Base-by-base conservation (phyloP, 2,797 vertebrate genomes). In the Trachurus trachurus region DNA sequence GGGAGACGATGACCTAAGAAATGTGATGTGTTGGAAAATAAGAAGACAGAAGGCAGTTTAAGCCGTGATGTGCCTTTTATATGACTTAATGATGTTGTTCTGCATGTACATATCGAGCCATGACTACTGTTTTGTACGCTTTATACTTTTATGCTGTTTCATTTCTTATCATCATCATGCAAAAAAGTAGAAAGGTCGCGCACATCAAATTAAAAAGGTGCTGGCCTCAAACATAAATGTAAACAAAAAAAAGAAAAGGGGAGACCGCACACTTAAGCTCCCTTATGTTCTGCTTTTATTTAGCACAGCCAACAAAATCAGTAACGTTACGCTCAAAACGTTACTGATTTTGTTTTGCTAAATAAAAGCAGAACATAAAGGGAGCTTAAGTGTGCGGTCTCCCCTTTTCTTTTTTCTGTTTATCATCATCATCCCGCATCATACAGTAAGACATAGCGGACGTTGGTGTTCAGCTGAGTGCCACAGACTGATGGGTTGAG, bases 41-140 rank as follows among this genome's bases (percentile, higher is more conserved):
- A 74, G 42, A 67, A 42, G 60, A 66, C 52, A 49, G 40, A 26
- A 68, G 50, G 44, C 22, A 44, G 57, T 56, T 74, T n/a, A 73
- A 78, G 66, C 66, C 74, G 4, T 15, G 4, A 58, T 63, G 81
- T 81, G 71, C 63, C 75, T 87, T 85, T 83, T 80, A 15, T 47
- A 54, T 72, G 31, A 67, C 21, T 8, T 63, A 11, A 34, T 58
- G 29, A 69, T 64, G 60, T 34, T 68, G 21, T 62, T 71, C 15
- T 82, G 37, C 39, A 15, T 89, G 78, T 91, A 87, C 70, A 89
- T 67, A 85, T 59, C 80, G 70, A 87, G 68, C 74, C 40, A 76
- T 61, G 80, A 89, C 88, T 86, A 86, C 89, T 91, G 88, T 88
- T 87, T 63, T 82, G 37, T 91, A 56, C 74, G 59, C 87, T 84